A percentile compares a stretch with the other conserved stretches of the same genome.
These are phyloP conservation scores for Leptatherina wallacei DNA, from an alignment of 2,797 vertebrate genomes.

Conservation along the genomic window DNA sequence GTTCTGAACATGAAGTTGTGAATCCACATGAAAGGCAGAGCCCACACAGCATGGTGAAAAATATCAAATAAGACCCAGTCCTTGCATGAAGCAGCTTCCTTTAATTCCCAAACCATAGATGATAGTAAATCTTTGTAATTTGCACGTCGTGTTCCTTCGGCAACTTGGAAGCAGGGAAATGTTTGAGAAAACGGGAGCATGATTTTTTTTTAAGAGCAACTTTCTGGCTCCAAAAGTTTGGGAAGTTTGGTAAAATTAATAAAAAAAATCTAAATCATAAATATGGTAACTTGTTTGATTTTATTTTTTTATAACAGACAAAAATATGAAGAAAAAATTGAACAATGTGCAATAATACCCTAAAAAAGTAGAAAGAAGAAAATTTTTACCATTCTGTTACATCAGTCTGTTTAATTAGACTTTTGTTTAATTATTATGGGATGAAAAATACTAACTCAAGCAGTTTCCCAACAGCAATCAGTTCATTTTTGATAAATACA, in stretches of 20 bases:
- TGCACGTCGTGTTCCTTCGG: constrained; percentile 12
- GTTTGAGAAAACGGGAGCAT: neutral
- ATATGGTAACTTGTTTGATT: too few relatives aligned
- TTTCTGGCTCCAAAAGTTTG: neutral
- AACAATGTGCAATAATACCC: neutral
- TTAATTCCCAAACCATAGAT: constrained; percentile 28
- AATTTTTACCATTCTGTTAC: too few relatives aligned
- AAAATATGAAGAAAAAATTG: too few relatives aligned
- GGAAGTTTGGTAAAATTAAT: neutral
- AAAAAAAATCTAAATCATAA: neutral
- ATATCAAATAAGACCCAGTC: constrained; percentile 60
- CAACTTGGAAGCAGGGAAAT: constrained; percentile 1
- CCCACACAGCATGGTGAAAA: constrained; percentile 53
- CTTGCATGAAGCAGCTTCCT: constrained; percentile 34
- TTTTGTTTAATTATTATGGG: neutral
- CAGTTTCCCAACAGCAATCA: neutral
- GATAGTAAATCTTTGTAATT: constrained; percentile 37
- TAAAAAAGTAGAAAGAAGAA: too few relatives aligned
- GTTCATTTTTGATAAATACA: too few relatives aligned
- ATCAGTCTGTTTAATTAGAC: too few relatives aligned
- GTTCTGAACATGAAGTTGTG: constrained; percentile 40
- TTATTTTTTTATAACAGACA: too few relatives aligned
- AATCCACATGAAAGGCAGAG: constrained; percentile 66
- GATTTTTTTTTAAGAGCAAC: neutral
- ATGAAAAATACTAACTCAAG: neutral